Conservation (phyloP, 1,140 invertebrate species). For the Bombus terrestris region DNA sequence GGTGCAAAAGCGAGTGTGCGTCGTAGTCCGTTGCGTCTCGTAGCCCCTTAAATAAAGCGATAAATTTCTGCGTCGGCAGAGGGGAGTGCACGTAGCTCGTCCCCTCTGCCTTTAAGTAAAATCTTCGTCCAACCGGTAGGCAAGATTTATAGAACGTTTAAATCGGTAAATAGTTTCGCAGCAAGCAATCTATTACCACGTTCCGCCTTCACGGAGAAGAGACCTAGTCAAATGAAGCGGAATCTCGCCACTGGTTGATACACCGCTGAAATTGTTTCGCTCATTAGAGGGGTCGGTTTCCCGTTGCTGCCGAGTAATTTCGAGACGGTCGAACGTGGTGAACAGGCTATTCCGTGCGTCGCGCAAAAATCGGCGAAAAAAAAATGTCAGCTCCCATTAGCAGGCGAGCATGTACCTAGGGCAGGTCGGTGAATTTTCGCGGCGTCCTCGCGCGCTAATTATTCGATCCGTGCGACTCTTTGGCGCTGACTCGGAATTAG, state of each 20-base stretch:
- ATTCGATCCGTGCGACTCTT: not conserved
- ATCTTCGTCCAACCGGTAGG: constrained; percentile 56
- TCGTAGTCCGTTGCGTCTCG: constrained; percentile 27
- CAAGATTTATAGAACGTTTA: constrained; percentile 63
- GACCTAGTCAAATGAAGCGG: not conserved
- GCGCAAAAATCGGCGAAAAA: not conserved
- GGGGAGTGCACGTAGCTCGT: not conserved
- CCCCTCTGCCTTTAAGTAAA: constrained; percentile 52
- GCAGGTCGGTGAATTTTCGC: not conserved
- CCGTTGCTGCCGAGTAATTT: not conserved
- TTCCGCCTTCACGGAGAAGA: not conserved
- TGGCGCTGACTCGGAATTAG: not conserved
- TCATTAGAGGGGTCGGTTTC: constrained; percentile 4
- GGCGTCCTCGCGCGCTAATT: not conserved
- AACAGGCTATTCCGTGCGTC: too few species aligned
- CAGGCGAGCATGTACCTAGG: not conserved
- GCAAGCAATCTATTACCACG: constrained; percentile 50
- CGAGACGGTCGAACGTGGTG: not conserved
- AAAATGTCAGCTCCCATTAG: too few species aligned
- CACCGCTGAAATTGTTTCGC: constrained; percentile 13
- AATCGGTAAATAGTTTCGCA: constrained; percentile 67
- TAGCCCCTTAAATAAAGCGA: constrained; percentile 62
- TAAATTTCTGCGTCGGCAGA: constrained; percentile 49
- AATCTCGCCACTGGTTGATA: not conserved
- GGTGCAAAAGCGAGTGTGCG: constrained; percentile 42